phyloP scores from a whole-genome alignment of 2,888 invertebrate species.

The Chaitophorus viminalis region DNA sequence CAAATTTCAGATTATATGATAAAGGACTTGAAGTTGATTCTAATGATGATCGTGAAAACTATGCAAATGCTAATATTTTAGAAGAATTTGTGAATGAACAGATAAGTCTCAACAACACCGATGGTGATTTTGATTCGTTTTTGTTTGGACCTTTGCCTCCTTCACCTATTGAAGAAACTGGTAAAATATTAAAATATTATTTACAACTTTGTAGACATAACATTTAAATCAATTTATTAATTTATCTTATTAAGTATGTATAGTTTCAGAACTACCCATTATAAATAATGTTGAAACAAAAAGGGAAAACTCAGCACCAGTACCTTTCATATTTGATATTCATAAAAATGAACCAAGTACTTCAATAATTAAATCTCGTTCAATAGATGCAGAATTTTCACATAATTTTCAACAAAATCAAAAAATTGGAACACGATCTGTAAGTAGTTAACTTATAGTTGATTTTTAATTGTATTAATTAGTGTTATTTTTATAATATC shows the following conservation, averaged over 20 bases:
- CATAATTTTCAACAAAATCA: conserved; percentile 65
- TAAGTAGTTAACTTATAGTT: conserved; percentile 29
- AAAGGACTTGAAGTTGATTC: conserved; percentile 28
- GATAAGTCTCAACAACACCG: conserved; percentile 46
- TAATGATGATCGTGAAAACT: conserved; percentile 47
- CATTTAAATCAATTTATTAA: background rate
- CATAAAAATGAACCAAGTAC: conserved; percentile 69
- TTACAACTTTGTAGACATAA: conserved; percentile 1
- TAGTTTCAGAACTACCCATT: conserved; percentile 34
- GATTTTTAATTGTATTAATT: background rate
- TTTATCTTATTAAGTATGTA: background rate
- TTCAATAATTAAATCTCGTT: conserved; percentile 81
- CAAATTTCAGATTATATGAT: conserved; percentile 34
- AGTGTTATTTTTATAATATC: background rate
- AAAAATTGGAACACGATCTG: conserved; percentile 55
- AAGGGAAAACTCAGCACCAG: conserved; percentile 64
- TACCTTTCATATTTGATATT: conserved; percentile 68
- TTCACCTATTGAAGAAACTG: conserved; percentile 83
- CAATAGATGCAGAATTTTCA: conserved; percentile 84
- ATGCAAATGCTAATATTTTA: conserved; percentile 51
- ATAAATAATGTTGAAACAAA: conserved; percentile 46
- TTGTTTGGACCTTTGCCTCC: conserved; percentile 82
- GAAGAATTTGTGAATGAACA: conserved; percentile 58
- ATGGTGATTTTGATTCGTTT: conserved; percentile 61
- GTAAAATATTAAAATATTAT: conserved; percentile 65